Conservation (phyloP, 2,888 invertebrate genomes). For the Microdon myrmicae region DNA sequence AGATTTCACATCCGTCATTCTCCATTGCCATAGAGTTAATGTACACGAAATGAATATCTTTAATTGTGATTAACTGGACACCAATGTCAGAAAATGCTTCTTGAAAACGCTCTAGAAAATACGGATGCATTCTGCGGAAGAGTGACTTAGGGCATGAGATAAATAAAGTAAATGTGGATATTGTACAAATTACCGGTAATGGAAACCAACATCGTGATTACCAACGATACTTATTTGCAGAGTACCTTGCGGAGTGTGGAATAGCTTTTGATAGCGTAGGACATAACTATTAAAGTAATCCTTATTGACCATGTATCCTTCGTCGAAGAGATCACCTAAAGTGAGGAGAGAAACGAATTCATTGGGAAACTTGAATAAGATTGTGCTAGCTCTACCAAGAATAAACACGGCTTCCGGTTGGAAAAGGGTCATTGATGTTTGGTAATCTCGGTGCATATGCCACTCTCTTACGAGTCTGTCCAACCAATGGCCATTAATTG, state of each 20-base stretch:
- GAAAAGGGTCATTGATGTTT: slow-evolving; percentile 83
- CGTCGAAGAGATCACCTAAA: slow-evolving; percentile 95
- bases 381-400: slow-evolving; percentile 71
- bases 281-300: slow-evolving; percentile 85
- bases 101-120: slow-evolving; percentile 77
- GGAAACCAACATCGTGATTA: slow-evolving; percentile 98
- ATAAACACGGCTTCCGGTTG: slow-evolving; percentile 91
- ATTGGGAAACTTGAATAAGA: neutral
- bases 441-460: slow-evolving; percentile 96
- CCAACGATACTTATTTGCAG: slow-evolving; percentile 84
- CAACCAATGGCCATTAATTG: slow-evolving; percentile 90
- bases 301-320: slow-evolving; percentile 87
- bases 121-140: slow-evolving; percentile 75
- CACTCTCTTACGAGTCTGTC: slow-evolving; percentile 90
- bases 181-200: slow-evolving; percentile 78
- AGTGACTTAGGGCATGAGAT: slow-evolving; percentile 6
- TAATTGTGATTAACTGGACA: slow-evolving; percentile 77
- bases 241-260: slow-evolving; percentile 76
- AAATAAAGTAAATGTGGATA: neutral
- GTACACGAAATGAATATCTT: slow-evolving; percentile 86
- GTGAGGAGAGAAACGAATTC: too few species aligned
- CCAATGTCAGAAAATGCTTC: slow-evolving; percentile 78
- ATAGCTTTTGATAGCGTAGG: slow-evolving; percentile 81
- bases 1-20: slow-evolving; percentile 91
- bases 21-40: slow-evolving; percentile 98